Evolutionary conservation across 2,797 vertebrate genomes (phyloP).

Genomic region (Glossophaga mutica): DNA sequence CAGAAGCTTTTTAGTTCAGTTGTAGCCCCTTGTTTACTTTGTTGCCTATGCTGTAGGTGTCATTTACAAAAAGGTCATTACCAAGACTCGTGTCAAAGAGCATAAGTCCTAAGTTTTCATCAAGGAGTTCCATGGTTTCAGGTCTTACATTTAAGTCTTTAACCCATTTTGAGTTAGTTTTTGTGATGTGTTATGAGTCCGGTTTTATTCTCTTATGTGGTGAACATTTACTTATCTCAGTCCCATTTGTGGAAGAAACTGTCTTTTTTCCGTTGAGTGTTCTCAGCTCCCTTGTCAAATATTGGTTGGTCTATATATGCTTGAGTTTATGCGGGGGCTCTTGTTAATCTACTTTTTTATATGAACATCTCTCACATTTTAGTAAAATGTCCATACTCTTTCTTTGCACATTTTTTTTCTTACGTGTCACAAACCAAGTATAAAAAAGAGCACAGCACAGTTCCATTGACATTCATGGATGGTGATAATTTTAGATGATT

Average conservation of each 20-base stretch:
- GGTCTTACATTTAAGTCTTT: background rate
- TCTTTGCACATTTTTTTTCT: background rate
- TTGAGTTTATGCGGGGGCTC: background rate
- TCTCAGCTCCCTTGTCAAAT: background rate
- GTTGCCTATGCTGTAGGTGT: background rate
- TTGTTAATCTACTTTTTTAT: background rate
- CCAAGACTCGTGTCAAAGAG: background rate
- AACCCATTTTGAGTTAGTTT: background rate
- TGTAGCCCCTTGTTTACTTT: background rate
- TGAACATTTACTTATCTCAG: background rate
- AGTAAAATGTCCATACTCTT: background rate
- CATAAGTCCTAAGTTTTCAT: background rate
- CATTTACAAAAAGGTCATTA: background rate
- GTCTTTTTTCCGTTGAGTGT: background rate
- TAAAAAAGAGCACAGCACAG: background rate
- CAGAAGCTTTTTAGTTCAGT: background rate
- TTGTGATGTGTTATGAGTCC: background rate
- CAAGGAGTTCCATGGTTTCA: background rate
- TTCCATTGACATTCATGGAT: slow-evolving; percentile 58
- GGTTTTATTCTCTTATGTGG: background rate
- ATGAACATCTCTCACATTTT: background rate
- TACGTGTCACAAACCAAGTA: background rate
- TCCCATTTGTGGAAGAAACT: background rate
- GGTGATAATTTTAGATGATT: slow-evolving; percentile 3
- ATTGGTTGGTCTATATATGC: background rate